These are phyloP conservation scores for Drosophila borealis DNA, from an alignment of 2,888 invertebrate species.

Conservation along the genomic window DNA sequence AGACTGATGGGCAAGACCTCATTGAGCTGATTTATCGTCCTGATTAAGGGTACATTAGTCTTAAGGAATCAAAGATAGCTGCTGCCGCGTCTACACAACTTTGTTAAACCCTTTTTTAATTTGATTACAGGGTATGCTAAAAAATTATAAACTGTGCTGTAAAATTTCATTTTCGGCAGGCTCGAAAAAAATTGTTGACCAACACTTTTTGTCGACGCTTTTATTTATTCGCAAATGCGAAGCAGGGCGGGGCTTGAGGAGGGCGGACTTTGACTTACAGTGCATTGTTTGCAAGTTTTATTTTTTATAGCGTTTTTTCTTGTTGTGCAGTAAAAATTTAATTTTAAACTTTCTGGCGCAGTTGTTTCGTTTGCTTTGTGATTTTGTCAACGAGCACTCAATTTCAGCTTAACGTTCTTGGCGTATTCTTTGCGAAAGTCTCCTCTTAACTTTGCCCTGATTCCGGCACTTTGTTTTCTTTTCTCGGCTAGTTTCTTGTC, in stretches of 20 bases:
- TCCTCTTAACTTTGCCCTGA: background rate
- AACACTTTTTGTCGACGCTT: conserved; percentile 34
- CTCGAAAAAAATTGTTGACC: conserved; percentile 11
- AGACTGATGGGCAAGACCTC: background rate
- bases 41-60: too few species aligned
- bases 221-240: conserved; percentile 6
- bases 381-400: conserved; percentile 50
- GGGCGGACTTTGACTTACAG: conserved; percentile 8
- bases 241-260: background rate
- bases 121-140: conserved; percentile 3
- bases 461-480: background rate
- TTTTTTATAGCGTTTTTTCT: conserved; percentile 10
- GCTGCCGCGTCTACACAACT: too few species aligned
- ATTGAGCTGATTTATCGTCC: too few species aligned
- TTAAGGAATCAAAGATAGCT: too few species aligned
- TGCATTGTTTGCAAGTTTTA: conserved; percentile 51
- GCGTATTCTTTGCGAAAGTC: conserved; percentile 9
- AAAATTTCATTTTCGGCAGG: conserved; percentile 40
- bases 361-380: conserved; percentile 44
- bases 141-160: conserved; percentile 14
- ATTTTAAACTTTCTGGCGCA: conserved; percentile 47
- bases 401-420: conserved; percentile 55
- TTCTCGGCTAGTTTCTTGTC: conserved; percentile 21
- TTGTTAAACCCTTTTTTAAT: too few species aligned
- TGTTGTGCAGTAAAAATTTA: conserved; percentile 33